Evolutionary conservation across 2,888 invertebrate genomes (phyloP), one percentile per base, ranked within the genome.

Genomic region (Hesperia comma): DNA sequence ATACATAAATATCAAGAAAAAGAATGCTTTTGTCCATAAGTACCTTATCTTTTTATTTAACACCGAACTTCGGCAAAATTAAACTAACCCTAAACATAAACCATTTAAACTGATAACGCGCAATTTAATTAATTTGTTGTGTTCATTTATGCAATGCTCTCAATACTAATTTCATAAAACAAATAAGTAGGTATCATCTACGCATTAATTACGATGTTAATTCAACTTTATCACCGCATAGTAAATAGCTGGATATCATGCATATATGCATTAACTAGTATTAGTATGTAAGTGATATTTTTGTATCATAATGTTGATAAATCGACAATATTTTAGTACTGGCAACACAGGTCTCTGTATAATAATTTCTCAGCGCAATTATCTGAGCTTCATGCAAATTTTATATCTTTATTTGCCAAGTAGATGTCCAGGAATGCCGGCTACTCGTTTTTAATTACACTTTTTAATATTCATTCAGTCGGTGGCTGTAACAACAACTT

Each of bases 391-490:
- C 43, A 63, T 58, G 67, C 58, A 63, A 60, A 60, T 66, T 53
- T 66, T 66, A 58, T 61, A 57, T 53, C 61, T 68, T 66, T 62
- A 68, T 68, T 70, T 66, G 61, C 61, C 19, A 58, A 54, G 58
- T 17, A 60, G 41, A 54, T 58, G 55, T 40, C 43, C 51, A 51
- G 61, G 68, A 70, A 70, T 70, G 64, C 66, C 51, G 68, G 58
- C 49, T 58, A 68, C 68, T 70, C 62, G 68, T 70, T 61, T 66
- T 43, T 68, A 68, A 68, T 68, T 68, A 63, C 51, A n/a, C 32
- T 46, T 53, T 26, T 66, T 54, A 17, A 66, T 60, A 66, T 66
- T 54, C 66, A 64, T 64, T 53, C 26, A 10, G 12, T 53, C 26
- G 14, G 14, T 53, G 32, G n/a, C n/a, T 53, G 53, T 26, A 1